These are phyloP conservation scores for Limanda limanda DNA, from an alignment of 2,113 vertebrate genomes.

Conservation along the genomic window DNA sequence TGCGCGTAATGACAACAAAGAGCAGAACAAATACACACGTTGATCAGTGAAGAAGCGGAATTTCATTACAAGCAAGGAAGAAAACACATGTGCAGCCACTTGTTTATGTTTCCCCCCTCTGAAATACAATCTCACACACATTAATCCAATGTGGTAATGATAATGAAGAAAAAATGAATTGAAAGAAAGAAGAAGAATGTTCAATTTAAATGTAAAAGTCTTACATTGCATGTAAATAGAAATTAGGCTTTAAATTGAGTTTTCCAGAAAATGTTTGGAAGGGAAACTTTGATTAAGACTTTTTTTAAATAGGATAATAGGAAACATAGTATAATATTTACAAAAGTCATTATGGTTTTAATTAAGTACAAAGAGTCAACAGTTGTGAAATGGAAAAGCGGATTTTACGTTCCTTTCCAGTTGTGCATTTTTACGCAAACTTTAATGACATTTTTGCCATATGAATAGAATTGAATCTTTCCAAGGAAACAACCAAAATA, in stretches of 20 bases:
- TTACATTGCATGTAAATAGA: background rate
- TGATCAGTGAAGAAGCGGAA: constrained; percentile 49
- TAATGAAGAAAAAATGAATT: too few species aligned
- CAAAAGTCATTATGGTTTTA: background rate
- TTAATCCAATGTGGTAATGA: too few species aligned
- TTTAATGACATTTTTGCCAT: background rate
- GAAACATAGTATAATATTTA: background rate
- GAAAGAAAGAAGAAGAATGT: too few species aligned
- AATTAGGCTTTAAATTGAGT: background rate
- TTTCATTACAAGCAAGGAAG: background rate
- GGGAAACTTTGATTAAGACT: too few species aligned
- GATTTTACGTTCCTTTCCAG: background rate
- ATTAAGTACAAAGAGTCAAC: background rate
- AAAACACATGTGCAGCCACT: constrained; percentile 36
- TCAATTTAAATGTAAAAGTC: background rate
- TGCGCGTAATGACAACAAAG: constrained; percentile 77
- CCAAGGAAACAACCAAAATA: background rate
- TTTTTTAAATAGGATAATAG: too few species aligned
- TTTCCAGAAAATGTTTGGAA: background rate
- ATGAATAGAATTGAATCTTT: background rate
- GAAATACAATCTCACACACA: too few species aligned
- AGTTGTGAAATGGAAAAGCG: background rate
- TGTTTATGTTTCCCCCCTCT: too few species aligned
- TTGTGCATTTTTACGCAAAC: background rate
- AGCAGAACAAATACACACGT: constrained; percentile 72